These are phyloP conservation scores for Podotricha telesiphe DNA, from an alignment of 2,888 invertebrate genomes.

Conservation along the genomic window DNA sequence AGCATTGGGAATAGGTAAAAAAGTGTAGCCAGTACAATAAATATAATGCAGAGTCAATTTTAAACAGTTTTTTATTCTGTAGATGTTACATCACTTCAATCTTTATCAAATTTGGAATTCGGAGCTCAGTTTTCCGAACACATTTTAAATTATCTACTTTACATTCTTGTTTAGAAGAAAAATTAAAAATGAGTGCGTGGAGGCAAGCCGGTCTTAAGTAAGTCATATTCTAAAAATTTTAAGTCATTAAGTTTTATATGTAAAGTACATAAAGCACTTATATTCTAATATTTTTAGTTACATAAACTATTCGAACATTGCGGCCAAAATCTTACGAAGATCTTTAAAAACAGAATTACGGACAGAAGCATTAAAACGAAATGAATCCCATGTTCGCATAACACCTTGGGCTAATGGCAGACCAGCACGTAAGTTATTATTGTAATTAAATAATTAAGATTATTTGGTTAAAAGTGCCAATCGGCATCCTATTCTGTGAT, in stretches of 20 bases:
- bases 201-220: constrained; percentile 93
- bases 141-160: constrained; percentile 45
- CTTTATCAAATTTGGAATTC: constrained; percentile 45
- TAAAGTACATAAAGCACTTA: background rate
- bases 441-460: background rate
- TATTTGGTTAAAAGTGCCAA: background rate
- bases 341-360: constrained; percentile 90
- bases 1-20: background rate
- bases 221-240: constrained; percentile 56
- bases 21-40: background rate
- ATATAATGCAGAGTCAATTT: background rate
- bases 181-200: constrained; percentile 89
- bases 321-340: constrained; percentile 91
- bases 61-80: constrained; percentile 24
- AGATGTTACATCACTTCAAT: constrained; percentile 56
- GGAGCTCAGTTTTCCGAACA: constrained; percentile 41
- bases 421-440: constrained; percentile 87
- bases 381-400: constrained; percentile 89
- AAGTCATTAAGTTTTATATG: background rate
- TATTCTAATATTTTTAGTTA: constrained; percentile 85
- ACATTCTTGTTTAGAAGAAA: constrained; percentile 26
- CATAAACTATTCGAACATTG: constrained; percentile 97
- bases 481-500: background rate
- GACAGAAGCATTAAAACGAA: constrained; percentile 89
- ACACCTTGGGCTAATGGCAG: constrained; percentile 96